A percentile compares a stretch with the other conserved stretches of the same genome.
Conservation (phyloP, 2,888 invertebrate genomes). For the Aspidapion aeneum region DNA sequence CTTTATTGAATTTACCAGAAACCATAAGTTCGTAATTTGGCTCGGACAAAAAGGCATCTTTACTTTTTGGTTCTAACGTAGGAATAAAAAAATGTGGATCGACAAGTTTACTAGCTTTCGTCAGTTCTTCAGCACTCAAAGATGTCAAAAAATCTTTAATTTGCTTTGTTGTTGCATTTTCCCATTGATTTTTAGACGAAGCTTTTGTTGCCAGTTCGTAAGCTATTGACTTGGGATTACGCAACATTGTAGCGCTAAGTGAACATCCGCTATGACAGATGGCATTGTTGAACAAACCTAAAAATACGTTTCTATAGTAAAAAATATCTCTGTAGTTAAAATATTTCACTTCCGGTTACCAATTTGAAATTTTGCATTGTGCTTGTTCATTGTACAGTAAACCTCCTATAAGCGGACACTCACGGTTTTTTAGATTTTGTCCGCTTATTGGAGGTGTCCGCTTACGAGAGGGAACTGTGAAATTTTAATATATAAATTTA, state of each 20-base stretch:
- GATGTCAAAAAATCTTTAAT: not conserved
- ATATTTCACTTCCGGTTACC: too few species aligned
- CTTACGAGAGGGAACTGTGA: too few species aligned
- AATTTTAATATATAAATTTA: too few species aligned
- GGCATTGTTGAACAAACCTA: not conserved
- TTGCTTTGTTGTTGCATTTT: not conserved
- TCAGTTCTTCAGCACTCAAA: not conserved
- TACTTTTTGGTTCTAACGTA: not conserved
- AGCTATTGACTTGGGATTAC: not conserved
- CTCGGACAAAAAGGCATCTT: not conserved
- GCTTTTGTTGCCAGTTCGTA: not conserved
- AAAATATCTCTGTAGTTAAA: too few species aligned
- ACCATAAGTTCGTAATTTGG: not conserved
- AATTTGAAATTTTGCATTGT: too few species aligned
- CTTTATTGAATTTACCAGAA: not conserved
- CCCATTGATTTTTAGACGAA: not conserved
- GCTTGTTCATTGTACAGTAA: too few species aligned
- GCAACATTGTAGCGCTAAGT: not conserved
- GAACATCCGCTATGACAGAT: constrained; percentile 1
- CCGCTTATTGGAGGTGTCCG: too few species aligned
- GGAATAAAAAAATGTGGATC: constrained; percentile 2
- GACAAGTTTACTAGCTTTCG: not conserved
- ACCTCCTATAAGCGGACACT: too few species aligned
- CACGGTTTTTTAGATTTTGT: too few species aligned
- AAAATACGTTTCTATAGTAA: too few species aligned